These are phyloP conservation scores for Zophobas morio DNA, from an alignment of 1,140 invertebrate genomes.

Conservation along the genomic window DNA sequence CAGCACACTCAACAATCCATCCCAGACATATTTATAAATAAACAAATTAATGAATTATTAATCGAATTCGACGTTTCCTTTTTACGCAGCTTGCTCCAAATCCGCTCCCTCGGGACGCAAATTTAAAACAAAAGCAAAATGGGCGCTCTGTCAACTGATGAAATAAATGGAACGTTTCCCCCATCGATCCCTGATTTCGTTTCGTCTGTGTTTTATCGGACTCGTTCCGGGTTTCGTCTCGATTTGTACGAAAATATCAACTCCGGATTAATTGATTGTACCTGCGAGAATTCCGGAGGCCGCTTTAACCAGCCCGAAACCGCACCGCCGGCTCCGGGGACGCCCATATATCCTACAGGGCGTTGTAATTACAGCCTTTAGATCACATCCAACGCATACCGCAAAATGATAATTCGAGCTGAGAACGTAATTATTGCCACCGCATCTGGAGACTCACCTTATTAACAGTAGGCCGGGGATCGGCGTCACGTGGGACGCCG, in stretches of 20 bases:
- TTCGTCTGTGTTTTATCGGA: neutral
- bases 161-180: neutral
- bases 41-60: constrained; percentile 13
- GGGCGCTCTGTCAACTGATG: neutral
- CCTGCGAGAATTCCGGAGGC: constrained; percentile 26
- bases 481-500: too few species aligned
- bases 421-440: neutral
- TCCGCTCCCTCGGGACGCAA: neutral
- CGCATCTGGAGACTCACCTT: neutral
- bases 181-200: neutral
- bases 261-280: constrained; percentile 37
- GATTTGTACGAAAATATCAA: constrained; percentile 26
- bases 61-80: neutral
- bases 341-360: constrained; percentile 29
- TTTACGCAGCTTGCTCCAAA: neutral
- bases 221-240: neutral
- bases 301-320: constrained; percentile 28
- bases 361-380: constrained; percentile 36
- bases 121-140: constrained; percentile 13
- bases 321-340: constrained; percentile 17
- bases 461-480: too few species aligned
- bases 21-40: neutral
- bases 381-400: constrained; percentile 28
- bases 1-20: neutral
- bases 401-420: constrained; percentile 30